Conservation (phyloP, 1,140 invertebrate genomes). For the Drosophila auraria region DNA sequence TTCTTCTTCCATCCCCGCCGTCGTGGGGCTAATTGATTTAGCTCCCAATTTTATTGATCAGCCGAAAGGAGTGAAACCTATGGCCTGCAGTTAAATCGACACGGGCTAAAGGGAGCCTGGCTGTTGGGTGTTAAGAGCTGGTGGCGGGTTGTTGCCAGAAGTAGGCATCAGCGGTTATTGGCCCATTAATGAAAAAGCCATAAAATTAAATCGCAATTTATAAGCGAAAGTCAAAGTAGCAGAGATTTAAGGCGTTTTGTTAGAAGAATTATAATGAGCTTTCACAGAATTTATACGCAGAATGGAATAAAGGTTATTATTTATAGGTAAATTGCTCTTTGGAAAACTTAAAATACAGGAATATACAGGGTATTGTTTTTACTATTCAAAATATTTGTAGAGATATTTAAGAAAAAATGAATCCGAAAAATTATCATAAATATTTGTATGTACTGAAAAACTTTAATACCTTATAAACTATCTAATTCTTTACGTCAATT, state of each 20-base stretch:
- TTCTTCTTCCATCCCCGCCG: slow-evolving; percentile 2
- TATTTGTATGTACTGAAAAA: too few relatives aligned
- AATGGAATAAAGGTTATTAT: not conserved
- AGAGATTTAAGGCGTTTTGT: slow-evolving; percentile 18
- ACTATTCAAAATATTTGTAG: too few relatives aligned
- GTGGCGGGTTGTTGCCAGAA: slow-evolving; percentile 1
- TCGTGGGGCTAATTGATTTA: slow-evolving; percentile 58
- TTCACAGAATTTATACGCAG: too few relatives aligned
- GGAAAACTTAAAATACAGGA: not conserved
- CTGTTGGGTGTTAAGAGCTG: slow-evolving; percentile 9
- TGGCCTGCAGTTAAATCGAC: slow-evolving; percentile 18
- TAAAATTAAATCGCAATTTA: slow-evolving; percentile 70
- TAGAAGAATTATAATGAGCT: slow-evolving; percentile 1
- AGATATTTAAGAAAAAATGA: too few relatives aligned
- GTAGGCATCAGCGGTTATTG: slow-evolving; percentile 48
- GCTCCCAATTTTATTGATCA: slow-evolving; percentile 53
- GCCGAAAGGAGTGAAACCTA: slow-evolving; percentile 31
- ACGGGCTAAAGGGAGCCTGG: not conserved
- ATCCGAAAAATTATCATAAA: too few relatives aligned
- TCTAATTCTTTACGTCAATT: too few relatives aligned
- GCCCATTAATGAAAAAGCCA: slow-evolving; percentile 73
- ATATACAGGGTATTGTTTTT: too few relatives aligned
- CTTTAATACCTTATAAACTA: too few relatives aligned
- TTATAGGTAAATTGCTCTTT: not conserved
- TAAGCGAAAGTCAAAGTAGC: slow-evolving; percentile 16